phyloP scores from a whole-genome alignment of 53 echinoderm and acorn worm species.

The Temnopleurus reevesii region DNA sequence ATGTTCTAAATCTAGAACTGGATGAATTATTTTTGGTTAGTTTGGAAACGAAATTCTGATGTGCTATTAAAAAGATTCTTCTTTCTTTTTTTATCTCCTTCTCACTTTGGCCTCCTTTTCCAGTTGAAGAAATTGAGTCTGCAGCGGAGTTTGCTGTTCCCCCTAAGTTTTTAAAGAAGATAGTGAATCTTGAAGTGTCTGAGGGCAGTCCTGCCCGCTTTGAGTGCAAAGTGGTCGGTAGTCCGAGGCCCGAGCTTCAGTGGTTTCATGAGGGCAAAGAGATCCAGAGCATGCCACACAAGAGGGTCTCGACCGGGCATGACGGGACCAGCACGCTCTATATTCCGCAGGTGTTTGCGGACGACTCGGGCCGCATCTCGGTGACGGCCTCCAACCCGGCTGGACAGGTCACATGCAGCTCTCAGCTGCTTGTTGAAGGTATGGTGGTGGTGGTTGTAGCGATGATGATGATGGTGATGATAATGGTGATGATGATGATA shows the following conservation, averaged over 20 bases:
- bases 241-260: slow-evolving; percentile 91
- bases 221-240: slow-evolving; percentile 96
- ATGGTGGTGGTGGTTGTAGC: slow-evolving; percentile 10
- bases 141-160: slow-evolving; percentile 93
- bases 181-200: slow-evolving; percentile 89
- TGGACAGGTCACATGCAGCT: slow-evolving; percentile 81
- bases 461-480: slow-evolving; percentile 24
- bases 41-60: slow-evolving; percentile 45
- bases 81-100: slow-evolving; percentile 39
- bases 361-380: slow-evolving; percentile 91
- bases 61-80: slow-evolving; percentile 43
- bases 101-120: slow-evolving; percentile 56
- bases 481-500: neutral
- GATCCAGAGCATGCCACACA: slow-evolving; percentile 89
- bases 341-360: slow-evolving; percentile 94
- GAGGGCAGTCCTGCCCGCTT: slow-evolving; percentile 97
- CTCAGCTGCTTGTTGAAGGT: slow-evolving; percentile 92
- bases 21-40: neutral
- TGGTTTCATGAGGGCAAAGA: slow-evolving; percentile 93
- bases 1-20: neutral
- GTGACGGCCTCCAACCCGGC: slow-evolving; percentile 92
- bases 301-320: slow-evolving; percentile 70
- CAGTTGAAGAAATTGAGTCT: slow-evolving; percentile 99
- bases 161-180: slow-evolving; percentile 99
- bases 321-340: slow-evolving; percentile 86